phyloP scores from a whole-genome alignment of 2,113 vertebrate species.

The Ia io region DNA sequence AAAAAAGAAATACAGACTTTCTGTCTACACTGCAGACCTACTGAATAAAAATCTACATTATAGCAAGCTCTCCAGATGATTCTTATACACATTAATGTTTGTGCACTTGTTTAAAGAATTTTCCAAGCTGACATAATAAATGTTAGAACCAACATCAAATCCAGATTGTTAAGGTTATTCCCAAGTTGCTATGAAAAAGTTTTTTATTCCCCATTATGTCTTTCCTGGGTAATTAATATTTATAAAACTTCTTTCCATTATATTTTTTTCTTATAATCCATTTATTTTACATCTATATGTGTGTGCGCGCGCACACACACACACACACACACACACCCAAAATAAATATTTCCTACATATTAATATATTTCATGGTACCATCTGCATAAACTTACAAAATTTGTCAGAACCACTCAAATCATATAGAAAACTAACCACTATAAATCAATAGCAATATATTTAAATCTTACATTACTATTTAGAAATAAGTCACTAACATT shows the following conservation, averaged over 20 bases:
- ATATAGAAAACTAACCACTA: conserved; percentile 6
- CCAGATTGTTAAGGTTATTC: neutral
- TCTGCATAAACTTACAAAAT: neutral
- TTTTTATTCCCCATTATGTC: neutral
- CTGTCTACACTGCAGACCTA: neutral
- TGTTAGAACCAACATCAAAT: neutral
- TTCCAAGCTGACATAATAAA: neutral
- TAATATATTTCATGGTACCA: conserved; percentile 13
- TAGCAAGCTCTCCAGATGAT: neutral
- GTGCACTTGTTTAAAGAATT: neutral
- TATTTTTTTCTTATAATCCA: neutral
- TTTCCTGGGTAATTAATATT: neutral
- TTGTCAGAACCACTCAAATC: neutral
- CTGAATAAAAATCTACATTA: neutral
- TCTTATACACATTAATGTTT: neutral
- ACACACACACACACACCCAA: neutral
- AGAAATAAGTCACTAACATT: conserved; percentile 32
- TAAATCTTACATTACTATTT: neutral
- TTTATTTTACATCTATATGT: neutral
- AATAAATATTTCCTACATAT: neutral
- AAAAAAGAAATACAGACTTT: neutral
- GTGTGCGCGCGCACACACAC: neutral
- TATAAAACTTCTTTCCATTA: neutral
- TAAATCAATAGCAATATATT: neutral
- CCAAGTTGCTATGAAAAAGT: neutral